Evolutionary conservation across 2,113 vertebrate species (phyloP), one percentile per base, ranked within the genome.

Genomic region (Ahaetulla prasina): DNA sequence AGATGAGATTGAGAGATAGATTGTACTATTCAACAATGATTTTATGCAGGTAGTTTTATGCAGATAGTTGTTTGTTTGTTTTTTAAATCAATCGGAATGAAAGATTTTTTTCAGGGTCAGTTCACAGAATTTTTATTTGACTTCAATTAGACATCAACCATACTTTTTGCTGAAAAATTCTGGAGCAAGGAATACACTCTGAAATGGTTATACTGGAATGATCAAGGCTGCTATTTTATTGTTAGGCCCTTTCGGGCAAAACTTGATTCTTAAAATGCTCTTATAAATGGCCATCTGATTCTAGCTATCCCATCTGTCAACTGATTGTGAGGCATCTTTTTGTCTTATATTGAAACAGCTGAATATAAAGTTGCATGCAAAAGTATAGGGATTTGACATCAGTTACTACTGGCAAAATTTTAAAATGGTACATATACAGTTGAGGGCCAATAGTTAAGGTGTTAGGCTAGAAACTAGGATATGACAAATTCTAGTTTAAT

Each of bases 1-100:
- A 89, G 94, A 90, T 74, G 92, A 96, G 95, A 95, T 93, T 87
- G 95, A 95, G 39, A 95, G 93, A 96, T 96, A 95, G 95, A 96
- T 96, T 95, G 93, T 94, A 88, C 93, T 96, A 88, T 94, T 92
- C 91, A 95, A 94, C 89, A 95, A 88, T 93, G 93, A 96, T 96
- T 96, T 96, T 95, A 96, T 96, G 95, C 94, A 95, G 96, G 95
- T 95, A 92, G 88, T 96, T 96, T 68, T 68, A 68, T n/a, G 12
- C 30, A 68, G 5, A 68, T n/a, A 68, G 4, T 1, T n/a, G 14
- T 63, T n/a, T 63, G n/a, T n/a, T n/a, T n/a, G n/a, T n/a, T 30
- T 30, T 6, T n/a, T 5, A 16, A 68, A n/a, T 95, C 95, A 93
- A 94, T 95, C 90, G 68, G 50, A 60, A 52, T 74, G 52, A 95